Base-by-base conservation (phyloP, 2,888 invertebrate species). In the Agrotis exclamationis region DNA sequence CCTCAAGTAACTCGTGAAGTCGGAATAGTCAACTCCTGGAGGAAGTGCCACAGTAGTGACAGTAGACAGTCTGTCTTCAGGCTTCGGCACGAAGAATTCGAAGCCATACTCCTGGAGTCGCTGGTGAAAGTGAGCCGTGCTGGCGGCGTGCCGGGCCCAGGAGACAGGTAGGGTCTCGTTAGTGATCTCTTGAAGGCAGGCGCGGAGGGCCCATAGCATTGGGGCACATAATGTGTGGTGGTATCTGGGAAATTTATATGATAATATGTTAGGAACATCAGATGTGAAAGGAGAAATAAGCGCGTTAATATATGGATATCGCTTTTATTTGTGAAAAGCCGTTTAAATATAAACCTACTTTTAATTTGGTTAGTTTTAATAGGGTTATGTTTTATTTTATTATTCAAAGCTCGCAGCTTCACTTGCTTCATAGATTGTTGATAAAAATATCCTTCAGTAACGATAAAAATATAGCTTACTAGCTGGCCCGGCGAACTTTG, bases 181-280 rank as follows among this genome's bases (percentile, higher is more conserved):
- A 22, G 97, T 97, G 3, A 98, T 92, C 80, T 97, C 96, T 5
- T 98, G 97, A 24, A 99, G 93, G 11, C 98, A 98, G 91, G 98
- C 98, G 5, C 99, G 96, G 9, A 99, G 92, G 0, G 98, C 98
- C 93, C 98, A 99, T 0, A 99, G 89, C 67, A 98, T 92, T 4
- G 97, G 98, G 0, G 98, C 96, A n/a, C 98, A 97, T 22, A 98
- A 96, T 0, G 99, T 99, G 92, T 99, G 99, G 92, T 99, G 99
- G 89, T 99, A 99, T 58, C 98, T 89, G 89, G 14, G 6, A 33
- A 56, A 33, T 33, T n/a, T 3, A 18, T 11, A 5, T n/a, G 54
- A 3, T n/a, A 28, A 0, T n/a, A n/a, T 11, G 11, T 33, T 28
- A n/a, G 11, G 11, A 39, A 39, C 9, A 39, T 39, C 39, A 39